phyloP scores from a whole-genome alignment of 2,888 invertebrate species.

The Caenorhabditis parvicauda region DNA sequence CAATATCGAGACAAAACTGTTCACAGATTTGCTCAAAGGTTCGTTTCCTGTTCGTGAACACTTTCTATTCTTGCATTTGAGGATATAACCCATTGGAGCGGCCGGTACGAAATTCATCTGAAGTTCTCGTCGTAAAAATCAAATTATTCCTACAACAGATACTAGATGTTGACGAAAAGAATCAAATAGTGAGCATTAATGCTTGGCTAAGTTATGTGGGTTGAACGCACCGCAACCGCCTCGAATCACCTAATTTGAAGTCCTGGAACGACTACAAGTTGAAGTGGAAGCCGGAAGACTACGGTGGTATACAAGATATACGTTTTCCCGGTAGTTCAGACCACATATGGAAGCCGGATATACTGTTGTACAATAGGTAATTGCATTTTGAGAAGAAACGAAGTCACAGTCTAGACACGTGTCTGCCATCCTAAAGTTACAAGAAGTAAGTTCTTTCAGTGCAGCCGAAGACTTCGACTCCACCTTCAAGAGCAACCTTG shows the following conservation, averaged over 20 bases:
- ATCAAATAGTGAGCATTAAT: conserved; percentile 53
- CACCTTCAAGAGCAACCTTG: conserved; percentile 46
- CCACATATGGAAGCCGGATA: conserved; percentile 82
- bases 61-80: conserved; percentile 11
- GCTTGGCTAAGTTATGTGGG: conserved; percentile 56
- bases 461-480: conserved; percentile 51
- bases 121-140: conserved; percentile 64
- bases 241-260: conserved; percentile 19
- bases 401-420: neutral
- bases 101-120: conserved; percentile 64
- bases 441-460: conserved; percentile 21
- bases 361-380: conserved; percentile 51
- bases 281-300: conserved; percentile 48
- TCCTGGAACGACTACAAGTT: conserved; percentile 53
- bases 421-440: neutral
- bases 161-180: conserved; percentile 64
- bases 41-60: neutral
- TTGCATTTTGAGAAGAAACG: neutral
- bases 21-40: conserved; percentile 37
- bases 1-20: conserved; percentile 27
- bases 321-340: conserved; percentile 51
- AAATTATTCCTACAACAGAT: conserved; percentile 66
- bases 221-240: too few relatives aligned
- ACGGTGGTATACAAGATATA: conserved; percentile 51
- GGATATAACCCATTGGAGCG: conserved; percentile 64